Percentiles rank a stretch among this genome's conserved stretches.
Evolutionary conservation across 2,888 invertebrate species (phyloP).

Genomic region (Melinopterus prodromus): DNA sequence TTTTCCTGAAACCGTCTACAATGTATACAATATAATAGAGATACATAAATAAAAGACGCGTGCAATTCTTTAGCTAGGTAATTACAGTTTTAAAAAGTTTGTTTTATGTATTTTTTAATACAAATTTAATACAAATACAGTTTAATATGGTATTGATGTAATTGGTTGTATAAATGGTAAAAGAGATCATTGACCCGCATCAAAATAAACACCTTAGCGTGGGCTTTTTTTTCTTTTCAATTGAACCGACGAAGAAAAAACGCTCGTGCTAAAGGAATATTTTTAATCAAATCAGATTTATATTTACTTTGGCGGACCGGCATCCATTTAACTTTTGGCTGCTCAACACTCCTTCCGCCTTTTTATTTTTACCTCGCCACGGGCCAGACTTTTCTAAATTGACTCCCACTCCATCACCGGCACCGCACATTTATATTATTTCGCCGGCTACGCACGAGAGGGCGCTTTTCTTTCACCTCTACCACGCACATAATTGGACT

Average conservation of each 20-base stretch:
- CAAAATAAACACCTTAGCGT: neutral
- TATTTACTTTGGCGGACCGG: neutral
- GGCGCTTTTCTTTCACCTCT: conserved; percentile 8
- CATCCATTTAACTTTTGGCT: neutral
- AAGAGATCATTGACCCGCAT: neutral
- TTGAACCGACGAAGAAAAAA: neutral
- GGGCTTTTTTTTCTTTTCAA: neutral
- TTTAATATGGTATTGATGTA: too few relatives aligned
- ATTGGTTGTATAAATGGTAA: neutral
- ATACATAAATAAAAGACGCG: too few relatives aligned
- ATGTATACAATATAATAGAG: neutral
- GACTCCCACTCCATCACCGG: neutral
- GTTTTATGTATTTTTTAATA: neutral
- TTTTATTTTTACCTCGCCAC: neutral
- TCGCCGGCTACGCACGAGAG: neutral
- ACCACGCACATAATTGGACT: conserved; percentile 17
- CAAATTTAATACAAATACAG: too few relatives aligned
- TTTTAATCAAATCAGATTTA: conserved; percentile 4
- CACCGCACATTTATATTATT: conserved; percentile 4
- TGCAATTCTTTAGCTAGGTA: too few relatives aligned
- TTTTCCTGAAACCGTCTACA: conserved; percentile 14
- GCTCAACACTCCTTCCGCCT: neutral
- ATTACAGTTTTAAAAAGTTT: neutral
- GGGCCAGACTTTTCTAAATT: neutral
- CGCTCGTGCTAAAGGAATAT: neutral